phyloP scores from a whole-genome alignment of 2,888 invertebrate genomes.

The Tenthredo distinguenda region DNA sequence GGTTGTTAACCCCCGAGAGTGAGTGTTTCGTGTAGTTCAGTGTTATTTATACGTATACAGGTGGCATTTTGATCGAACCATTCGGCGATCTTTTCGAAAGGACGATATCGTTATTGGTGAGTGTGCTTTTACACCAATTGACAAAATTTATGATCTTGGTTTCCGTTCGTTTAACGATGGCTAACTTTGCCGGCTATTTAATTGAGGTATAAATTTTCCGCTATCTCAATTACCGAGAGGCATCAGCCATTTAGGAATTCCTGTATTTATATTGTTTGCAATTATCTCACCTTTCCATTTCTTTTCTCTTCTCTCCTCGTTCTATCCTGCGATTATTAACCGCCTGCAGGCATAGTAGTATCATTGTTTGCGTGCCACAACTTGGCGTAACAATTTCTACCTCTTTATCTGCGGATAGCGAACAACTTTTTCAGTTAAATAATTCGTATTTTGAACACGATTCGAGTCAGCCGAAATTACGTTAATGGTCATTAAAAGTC shows the following conservation, averaged over 20 bases:
- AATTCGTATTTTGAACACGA: neutral
- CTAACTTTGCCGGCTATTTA: conserved; percentile 3
- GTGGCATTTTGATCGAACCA: neutral
- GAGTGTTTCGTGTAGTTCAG: neutral
- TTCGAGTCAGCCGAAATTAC: neutral
- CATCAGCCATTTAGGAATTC: neutral
- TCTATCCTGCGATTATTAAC: neutral
- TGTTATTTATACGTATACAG: neutral
- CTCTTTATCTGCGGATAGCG: neutral
- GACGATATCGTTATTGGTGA: conserved; percentile 19
- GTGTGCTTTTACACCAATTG: neutral
- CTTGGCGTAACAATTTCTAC: neutral
- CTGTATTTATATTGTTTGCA: neutral
- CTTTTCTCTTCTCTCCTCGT: neutral
- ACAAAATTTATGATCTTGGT: neutral
- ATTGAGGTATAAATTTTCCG: conserved; percentile 22
- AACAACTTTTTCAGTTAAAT: neutral
- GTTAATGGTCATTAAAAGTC: neutral
- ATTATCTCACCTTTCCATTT: neutral
- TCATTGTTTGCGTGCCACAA: conserved; percentile 6
- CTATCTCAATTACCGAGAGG: neutral
- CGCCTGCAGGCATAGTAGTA: neutral
- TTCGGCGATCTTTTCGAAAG: neutral
- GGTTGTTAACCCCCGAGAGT: conserved; percentile 19
- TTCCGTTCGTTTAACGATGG: neutral